Percentiles rank a stretch among this genome's conserved stretches.
Conservation (phyloP, 2,797 vertebrate genomes). For the Sebastes itinus region DNA sequence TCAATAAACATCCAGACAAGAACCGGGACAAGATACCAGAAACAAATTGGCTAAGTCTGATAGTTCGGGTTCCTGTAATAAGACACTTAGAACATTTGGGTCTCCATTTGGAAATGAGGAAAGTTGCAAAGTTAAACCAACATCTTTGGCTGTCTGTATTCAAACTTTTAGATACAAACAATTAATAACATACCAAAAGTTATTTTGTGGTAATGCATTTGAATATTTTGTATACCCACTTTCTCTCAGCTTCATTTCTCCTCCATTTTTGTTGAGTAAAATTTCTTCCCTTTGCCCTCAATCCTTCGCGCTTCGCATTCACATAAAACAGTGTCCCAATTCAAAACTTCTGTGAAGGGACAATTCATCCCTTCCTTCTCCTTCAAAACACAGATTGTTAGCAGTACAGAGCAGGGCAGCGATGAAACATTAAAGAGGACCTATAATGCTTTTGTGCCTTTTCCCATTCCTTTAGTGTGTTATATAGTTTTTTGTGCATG, state of each 20-base stretch:
- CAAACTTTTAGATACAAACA: background rate
- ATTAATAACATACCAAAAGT: too few relatives aligned
- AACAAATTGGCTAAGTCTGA: background rate
- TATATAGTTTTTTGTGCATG: too few relatives aligned
- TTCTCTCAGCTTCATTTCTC: background rate
- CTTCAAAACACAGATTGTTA: background rate
- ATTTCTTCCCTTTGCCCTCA: background rate
- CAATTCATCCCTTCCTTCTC: background rate
- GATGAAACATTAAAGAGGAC: background rate
- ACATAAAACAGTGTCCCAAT: background rate
- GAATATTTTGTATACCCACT: too few relatives aligned
- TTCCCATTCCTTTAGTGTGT: too few relatives aligned
- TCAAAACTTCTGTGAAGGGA: background rate
- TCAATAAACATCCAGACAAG: background rate
- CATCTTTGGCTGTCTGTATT: background rate
- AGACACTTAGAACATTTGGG: background rate
- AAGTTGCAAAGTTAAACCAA: background rate
- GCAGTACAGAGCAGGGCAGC: background rate
- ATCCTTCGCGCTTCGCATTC: background rate
- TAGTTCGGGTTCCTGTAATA: background rate
- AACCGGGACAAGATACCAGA: background rate
- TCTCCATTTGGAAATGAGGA: background rate
- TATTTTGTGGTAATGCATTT: too few relatives aligned
- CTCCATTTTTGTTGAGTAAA: background rate
- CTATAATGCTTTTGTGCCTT: too few relatives aligned